Percentiles rank a stretch among this genome's conserved stretches.
phyloP scores from a whole-genome alignment of 2,797 vertebrate genomes.

The Acipenser oxyrinchus region DNA sequence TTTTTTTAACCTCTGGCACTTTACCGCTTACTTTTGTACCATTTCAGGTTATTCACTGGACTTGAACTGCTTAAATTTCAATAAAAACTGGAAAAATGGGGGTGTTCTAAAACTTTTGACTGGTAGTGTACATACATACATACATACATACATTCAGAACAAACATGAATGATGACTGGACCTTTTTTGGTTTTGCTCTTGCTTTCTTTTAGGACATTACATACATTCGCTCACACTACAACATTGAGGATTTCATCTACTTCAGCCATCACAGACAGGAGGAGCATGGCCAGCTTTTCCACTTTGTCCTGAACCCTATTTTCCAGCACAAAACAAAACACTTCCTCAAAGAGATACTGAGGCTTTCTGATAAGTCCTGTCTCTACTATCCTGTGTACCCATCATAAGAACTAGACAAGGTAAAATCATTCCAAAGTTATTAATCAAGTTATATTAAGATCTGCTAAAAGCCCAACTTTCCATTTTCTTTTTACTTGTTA shows the following conservation, averaged over 20 bases:
- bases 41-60: no score
- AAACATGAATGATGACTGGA: no score
- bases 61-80: no score
- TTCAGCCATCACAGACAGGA: slow-evolving; percentile 66
- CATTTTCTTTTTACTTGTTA: background rate
- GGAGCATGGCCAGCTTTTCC: slow-evolving; percentile 74
- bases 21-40: no score
- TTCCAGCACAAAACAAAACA: slow-evolving; percentile 66
- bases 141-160: no score
- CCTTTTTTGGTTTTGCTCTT: background rate
- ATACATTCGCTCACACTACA: slow-evolving; percentile 76
- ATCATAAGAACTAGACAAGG: slow-evolving; percentile 48
- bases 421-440: slow-evolving; percentile 33
- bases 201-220: slow-evolving; percentile 66
- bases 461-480: background rate
- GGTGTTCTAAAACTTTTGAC: no score
- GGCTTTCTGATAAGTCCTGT: slow-evolving; percentile 71
- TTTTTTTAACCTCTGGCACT: no score
- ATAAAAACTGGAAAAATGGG: no score
- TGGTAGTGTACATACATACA: no score
- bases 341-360: slow-evolving; percentile 80
- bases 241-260: slow-evolving; percentile 83
- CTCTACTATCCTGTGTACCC: slow-evolving; percentile 74
- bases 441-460: background rate
- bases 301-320: slow-evolving; percentile 65